Percentiles rank a stretch among this genome's conserved stretches.
Evolutionary conservation across 2,113 vertebrate genomes (phyloP).

Genomic region (Myiozetetes cayanensis): DNA sequence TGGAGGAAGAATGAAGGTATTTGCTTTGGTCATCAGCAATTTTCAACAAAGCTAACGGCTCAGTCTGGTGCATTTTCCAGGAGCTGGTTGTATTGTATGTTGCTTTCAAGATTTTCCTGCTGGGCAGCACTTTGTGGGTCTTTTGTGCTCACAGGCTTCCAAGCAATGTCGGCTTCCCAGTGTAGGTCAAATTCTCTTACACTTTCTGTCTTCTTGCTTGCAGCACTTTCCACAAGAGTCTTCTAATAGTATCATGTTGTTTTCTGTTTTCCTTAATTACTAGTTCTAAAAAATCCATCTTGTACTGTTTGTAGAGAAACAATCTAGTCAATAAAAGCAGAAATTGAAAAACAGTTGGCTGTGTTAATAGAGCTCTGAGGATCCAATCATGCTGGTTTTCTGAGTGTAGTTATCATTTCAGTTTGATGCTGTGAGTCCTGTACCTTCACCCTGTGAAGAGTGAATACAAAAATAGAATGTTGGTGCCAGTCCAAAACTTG

Average conservation of each 20-base stretch:
- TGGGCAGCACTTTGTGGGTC: neutral
- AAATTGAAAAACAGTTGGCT: neutral
- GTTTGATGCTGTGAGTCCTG: neutral
- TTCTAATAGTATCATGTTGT: neutral
- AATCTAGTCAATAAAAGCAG: neutral
- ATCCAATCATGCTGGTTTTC: constrained; percentile 20
- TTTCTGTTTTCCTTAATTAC: neutral
- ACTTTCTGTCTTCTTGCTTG: neutral
- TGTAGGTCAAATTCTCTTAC: neutral
- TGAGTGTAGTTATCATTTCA: neutral
- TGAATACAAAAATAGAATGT: neutral
- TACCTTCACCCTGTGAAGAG: neutral
- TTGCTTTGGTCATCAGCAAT: neutral
- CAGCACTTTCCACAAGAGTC: neutral
- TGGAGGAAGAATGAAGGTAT: neutral
- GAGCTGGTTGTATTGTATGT: neutral
- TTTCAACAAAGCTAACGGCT: neutral
- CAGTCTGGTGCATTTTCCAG: neutral
- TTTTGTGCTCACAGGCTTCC: neutral
- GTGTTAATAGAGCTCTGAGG: neutral
- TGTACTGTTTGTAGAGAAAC: neutral
- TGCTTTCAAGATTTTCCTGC: neutral
- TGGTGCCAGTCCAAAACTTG: neutral
- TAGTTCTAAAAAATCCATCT: neutral
- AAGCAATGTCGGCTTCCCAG: neutral